These are phyloP conservation scores for Lasiurus cinereus DNA, from an alignment of 2,113 vertebrate genomes.

Conservation along the genomic window DNA sequence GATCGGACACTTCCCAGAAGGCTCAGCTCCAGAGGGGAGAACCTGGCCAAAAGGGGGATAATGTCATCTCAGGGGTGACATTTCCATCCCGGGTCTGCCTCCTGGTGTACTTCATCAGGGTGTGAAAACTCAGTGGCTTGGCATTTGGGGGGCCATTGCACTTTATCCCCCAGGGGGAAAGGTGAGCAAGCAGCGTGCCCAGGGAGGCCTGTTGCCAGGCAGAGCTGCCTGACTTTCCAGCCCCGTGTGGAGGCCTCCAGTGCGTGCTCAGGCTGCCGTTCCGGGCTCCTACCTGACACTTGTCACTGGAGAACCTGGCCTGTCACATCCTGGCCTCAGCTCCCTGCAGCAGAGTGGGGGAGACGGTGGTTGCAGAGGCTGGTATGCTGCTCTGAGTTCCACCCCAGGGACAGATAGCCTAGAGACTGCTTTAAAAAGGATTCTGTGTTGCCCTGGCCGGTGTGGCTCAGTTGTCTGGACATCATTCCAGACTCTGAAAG, in stretches of 20 bases:
- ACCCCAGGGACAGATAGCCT: background rate
- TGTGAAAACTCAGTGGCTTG: background rate
- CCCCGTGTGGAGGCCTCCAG: background rate
- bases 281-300: background rate
- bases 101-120: background rate
- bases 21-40: slow-evolving; percentile 3
- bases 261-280: accelerated
- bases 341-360: accelerated
- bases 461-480: background rate
- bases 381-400: accelerated
- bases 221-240: background rate
- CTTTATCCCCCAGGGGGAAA: background rate
- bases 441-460: background rate
- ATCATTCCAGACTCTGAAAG: background rate
- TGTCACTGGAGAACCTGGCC: background rate
- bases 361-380: background rate
- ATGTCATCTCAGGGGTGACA: background rate
- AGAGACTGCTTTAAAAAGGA: background rate
- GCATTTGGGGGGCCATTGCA: accelerated
- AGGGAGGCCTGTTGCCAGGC: accelerated
- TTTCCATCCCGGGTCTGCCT: background rate
- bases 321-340: background rate
- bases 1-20: background rate
- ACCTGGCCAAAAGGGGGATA: background rate
- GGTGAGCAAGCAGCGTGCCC: accelerated